Percentiles rank a stretch among this genome's conserved stretches.
phyloP scores from a whole-genome alignment of 2,888 invertebrate species.

The Luperina nickerlii region DNA sequence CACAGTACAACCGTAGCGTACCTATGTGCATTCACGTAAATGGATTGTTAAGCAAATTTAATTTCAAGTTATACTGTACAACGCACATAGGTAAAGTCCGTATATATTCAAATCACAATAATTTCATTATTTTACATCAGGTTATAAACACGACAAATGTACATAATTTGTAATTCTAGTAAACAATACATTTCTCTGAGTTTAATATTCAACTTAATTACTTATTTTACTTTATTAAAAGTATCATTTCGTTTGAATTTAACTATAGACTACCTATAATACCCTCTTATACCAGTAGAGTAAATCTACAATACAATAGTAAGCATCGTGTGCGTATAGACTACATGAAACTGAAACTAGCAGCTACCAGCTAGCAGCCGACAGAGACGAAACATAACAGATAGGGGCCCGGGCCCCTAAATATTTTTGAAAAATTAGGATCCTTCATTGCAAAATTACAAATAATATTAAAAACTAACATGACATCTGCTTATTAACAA shows the following conservation, averaged over 20 bases:
- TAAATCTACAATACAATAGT: conserved; percentile 1
- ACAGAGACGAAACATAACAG: no score
- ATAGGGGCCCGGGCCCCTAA: no score
- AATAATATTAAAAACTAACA: no score
- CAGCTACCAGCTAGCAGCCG: no score
- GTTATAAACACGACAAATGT: neutral
- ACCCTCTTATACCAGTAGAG: neutral
- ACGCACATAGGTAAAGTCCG: neutral
- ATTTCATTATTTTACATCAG: neutral
- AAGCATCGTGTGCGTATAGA: conserved; percentile 1
- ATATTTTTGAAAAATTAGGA: no score
- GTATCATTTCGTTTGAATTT: neutral
- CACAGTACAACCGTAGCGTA: neutral
- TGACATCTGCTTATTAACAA: no score
- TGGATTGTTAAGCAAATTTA: neutral
- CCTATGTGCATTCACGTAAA: neutral
- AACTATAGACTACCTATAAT: neutral
- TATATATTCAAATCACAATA: neutral
- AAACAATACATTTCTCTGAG: neutral
- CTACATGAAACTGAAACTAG: no score
- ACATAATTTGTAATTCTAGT: neutral
- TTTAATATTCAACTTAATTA: neutral
- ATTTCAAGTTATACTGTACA: neutral
- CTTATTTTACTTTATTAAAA: neutral
- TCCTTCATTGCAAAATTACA: no score